Evolutionary conservation across 1,140 invertebrate species (phyloP), one percentile per base, ranked within the genome.

Genomic region (Eubasilissa regina): DNA sequence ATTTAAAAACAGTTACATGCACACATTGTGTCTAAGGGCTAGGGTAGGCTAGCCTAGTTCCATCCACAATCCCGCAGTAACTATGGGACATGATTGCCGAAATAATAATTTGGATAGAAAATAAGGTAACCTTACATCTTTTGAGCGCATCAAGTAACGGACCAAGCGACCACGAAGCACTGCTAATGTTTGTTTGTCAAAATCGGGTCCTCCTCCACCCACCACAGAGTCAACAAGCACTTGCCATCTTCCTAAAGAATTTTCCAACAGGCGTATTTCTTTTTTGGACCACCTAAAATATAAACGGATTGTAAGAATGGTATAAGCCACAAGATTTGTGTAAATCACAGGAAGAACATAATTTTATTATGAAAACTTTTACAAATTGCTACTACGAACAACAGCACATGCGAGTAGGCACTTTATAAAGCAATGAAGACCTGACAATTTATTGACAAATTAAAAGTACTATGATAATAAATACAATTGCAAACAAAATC

Each of bases 101-200:
- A 43, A 58, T 21, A 21, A 64, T 15, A 21, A 13, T 15, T 1
- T 80, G 75, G 72, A 81, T 80, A 77, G 84, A 88, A 88, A 35
- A 35, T 35, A 35, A 35, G 6, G 25, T 35, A 35, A 6, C 25
- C 25, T 74, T 85, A 96, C 95, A 91, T 99, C 97, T 87, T 94
- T 91, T n/a, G 96, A 98, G 77, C 97, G 90, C 96, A 99, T 99
- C 17, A 98, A 91, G 88, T 98, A 99, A 51, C 97, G 91, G 8
- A 99, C 97, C 80, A 97, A 92, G 79, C 97, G 91, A 8, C 98
- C 98, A 48, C 96, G 90, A n/a, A 99, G 89, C 64, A 99, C 95
- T 0, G 97, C 98, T 56, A 98, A 90, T 0, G 97, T 98, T 87
- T 98, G 95, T 86, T 94, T 95, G 86, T 99, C 97, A 86, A 97